Conservation (phyloP, 1,140 invertebrate species). For the Calephelis virginiensis region DNA sequence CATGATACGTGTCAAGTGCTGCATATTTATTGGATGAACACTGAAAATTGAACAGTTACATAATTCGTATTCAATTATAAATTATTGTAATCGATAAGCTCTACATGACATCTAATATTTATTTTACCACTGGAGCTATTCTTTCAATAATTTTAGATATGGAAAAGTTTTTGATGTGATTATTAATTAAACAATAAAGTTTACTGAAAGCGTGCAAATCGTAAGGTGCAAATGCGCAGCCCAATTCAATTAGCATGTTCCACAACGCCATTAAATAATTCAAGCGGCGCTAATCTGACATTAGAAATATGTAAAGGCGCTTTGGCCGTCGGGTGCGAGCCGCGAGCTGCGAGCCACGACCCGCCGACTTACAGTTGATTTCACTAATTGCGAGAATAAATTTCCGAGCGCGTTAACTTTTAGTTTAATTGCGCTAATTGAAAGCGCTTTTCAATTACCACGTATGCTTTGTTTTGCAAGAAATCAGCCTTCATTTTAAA, state of each 20-base stretch:
- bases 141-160: too few species aligned
- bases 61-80: too few species aligned
- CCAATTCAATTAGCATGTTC: slow-evolving; percentile 9
- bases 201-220: not conserved
- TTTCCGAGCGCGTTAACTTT: slow-evolving; percentile 3
- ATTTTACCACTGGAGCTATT: too few species aligned
- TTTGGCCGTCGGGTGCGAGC: not conserved
- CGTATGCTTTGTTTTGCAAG: not conserved
- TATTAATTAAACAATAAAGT: not conserved
- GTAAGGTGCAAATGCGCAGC: slow-evolving; percentile 5
- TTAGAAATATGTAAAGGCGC: slow-evolving; percentile 12
- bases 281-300: slow-evolving; percentile 8
- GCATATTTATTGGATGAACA: too few species aligned
- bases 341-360: too few species aligned
- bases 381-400: slow-evolving; percentile 6
- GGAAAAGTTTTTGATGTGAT: too few species aligned
- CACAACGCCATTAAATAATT: slow-evolving; percentile 6
- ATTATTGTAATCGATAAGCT: too few species aligned
- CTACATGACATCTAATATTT: too few species aligned
- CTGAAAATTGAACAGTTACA: too few species aligned
- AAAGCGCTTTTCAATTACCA: slow-evolving; percentile 5
- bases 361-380: not conserved
- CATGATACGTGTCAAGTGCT: too few species aligned
- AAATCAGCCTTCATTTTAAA: not conserved
- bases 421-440: slow-evolving; percentile 1